These are phyloP conservation scores for Phrynocephalus guinanensis DNA, from an alignment of 2,797 vertebrate species.

Conservation along the genomic window DNA sequence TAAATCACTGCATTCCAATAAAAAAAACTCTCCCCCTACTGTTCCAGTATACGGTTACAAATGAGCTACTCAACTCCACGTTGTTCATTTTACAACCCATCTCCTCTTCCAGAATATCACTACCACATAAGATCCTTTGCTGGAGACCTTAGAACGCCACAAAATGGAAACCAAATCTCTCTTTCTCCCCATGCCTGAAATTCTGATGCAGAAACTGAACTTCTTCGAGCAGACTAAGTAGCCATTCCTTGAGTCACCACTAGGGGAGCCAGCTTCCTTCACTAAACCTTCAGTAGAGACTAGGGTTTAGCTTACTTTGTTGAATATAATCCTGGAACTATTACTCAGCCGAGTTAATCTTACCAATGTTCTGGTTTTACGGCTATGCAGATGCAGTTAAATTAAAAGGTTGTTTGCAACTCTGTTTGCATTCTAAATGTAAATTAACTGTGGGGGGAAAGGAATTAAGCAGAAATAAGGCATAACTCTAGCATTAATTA, in stretches of 20 bases:
- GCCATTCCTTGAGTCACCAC: neutral
- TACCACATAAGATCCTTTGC: neutral
- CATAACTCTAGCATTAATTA: neutral
- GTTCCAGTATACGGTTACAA: neutral
- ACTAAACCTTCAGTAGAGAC: neutral
- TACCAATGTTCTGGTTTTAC: neutral
- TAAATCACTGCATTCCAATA: neutral
- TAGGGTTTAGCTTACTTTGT: neutral
- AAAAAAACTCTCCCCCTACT: neutral
- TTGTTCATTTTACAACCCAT: neutral
- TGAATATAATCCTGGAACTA: neutral
- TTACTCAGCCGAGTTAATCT: neutral
- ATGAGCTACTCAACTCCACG: neutral
- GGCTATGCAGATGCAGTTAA: neutral
- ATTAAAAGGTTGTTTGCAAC: neutral
- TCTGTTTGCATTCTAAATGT: neutral
- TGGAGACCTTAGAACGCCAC: neutral
- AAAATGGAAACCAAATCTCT: constrained; percentile 1
- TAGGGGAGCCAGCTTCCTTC: constrained; percentile 11
- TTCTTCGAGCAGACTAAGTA: neutral
- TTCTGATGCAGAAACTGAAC: neutral
- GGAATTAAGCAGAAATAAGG: neutral
- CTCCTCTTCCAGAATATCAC: neutral
- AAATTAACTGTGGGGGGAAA: neutral
- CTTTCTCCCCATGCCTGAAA: neutral